phyloP scores from a whole-genome alignment of 2,888 invertebrate species.

The Asteroscopus sphinx region DNA sequence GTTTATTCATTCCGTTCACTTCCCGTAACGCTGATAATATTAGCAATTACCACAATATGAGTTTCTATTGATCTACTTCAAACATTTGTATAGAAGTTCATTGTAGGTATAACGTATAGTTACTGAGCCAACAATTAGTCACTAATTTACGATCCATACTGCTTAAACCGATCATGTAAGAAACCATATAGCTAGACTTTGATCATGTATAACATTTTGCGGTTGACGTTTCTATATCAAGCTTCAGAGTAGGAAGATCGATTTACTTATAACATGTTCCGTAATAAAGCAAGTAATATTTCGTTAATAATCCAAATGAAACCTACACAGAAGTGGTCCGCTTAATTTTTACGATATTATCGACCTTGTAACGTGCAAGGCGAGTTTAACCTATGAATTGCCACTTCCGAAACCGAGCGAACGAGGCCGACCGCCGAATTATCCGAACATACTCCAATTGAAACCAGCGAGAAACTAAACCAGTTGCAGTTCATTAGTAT shows the following conservation, averaged over 20 bases:
- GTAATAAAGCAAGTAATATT: constrained; percentile 34
- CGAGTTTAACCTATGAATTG: constrained; percentile 73
- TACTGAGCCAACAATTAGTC: constrained; percentile 8
- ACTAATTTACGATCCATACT: constrained; percentile 19
- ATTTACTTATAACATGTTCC: constrained; percentile 17
- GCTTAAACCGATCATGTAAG: constrained; percentile 13
- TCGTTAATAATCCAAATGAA: constrained; percentile 40
- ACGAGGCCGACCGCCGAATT: constrained; percentile 68
- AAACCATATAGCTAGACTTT: constrained; percentile 22
- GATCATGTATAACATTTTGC: constrained; percentile 24
- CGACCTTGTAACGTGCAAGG: constrained; percentile 74
- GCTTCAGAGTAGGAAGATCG: constrained; percentile 26
- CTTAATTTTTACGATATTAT: constrained; percentile 57
- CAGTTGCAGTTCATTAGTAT: constrained; percentile 31
- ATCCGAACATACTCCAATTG: constrained; percentile 60
- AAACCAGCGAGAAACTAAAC: constrained; percentile 36
- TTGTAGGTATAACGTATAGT: constrained; percentile 20
- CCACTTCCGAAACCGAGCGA: constrained; percentile 75
- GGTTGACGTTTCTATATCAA: constrained; percentile 31
- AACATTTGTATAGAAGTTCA: constrained; percentile 20
- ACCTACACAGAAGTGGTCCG: constrained; percentile 42
- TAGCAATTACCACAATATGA: constrained; percentile 27
- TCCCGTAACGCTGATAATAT: constrained; percentile 27
- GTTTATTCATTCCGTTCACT: constrained; percentile 26
- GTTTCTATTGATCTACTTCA: constrained; percentile 31